Conservation (phyloP, 2,888 invertebrate species). For the Oxystoma pomonae region DNA sequence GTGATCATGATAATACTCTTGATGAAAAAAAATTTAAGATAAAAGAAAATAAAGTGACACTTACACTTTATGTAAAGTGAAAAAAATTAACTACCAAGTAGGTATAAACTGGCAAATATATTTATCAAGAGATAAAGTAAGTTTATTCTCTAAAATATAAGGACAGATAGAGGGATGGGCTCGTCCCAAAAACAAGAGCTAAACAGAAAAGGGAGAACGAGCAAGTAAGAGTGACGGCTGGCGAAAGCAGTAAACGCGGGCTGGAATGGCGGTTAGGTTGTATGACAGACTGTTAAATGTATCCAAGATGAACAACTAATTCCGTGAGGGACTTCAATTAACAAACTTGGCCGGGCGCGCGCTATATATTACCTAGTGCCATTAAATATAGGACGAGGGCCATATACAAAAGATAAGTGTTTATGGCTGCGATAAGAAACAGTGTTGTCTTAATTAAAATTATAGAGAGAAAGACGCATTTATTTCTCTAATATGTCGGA, state of each 20-base stretch:
- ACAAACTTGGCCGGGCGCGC: slow-evolving; percentile 43
- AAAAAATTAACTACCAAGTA: too few species aligned
- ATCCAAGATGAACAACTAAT: slow-evolving; percentile 47
- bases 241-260: slow-evolving; percentile 32
- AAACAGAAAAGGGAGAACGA: slow-evolving; percentile 2
- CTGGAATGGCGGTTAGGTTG: slow-evolving; percentile 36
- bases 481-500: slow-evolving; percentile 1
- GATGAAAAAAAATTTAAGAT: too few species aligned
- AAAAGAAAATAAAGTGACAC: too few species aligned
- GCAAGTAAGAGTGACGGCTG: slow-evolving; percentile 25
- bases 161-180: not conserved
- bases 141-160: too few species aligned
- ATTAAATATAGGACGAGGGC: slow-evolving; percentile 31
- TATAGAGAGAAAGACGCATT: slow-evolving; percentile 18
- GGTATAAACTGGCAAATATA: too few species aligned
- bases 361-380: slow-evolving; percentile 35
- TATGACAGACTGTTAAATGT: slow-evolving; percentile 45
- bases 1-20: too few species aligned
- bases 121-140: too few species aligned
- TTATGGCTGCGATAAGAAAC: slow-evolving; percentile 39
- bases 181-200: not conserved
- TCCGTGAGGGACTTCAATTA: slow-evolving; percentile 48
- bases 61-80: too few species aligned
- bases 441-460: slow-evolving; percentile 40
- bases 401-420: slow-evolving; percentile 36